Conservation (phyloP, 2,113 vertebrate species). For the Planiliza haematocheilus region DNA sequence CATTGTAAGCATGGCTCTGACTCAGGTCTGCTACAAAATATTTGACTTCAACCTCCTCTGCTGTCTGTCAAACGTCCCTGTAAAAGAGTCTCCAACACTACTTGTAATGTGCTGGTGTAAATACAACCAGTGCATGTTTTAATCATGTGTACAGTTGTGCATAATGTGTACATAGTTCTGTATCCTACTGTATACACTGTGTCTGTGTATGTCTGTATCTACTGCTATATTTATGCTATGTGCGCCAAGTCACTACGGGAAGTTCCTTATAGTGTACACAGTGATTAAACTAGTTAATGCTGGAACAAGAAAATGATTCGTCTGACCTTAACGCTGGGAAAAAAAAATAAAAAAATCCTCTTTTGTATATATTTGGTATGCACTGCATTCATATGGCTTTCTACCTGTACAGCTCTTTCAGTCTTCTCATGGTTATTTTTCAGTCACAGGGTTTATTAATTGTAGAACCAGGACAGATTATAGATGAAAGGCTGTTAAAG, state of each 20-base stretch:
- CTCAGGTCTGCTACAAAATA: slow-evolving; percentile 41
- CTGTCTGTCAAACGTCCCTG: slow-evolving; percentile 23
- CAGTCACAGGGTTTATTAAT: no score
- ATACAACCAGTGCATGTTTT: slow-evolving; percentile 30
- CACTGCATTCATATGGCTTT: neutral
- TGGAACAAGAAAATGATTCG: slow-evolving; percentile 2
- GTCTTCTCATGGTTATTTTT: no score
- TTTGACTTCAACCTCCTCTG: slow-evolving; percentile 44
- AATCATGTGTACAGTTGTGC: slow-evolving; percentile 38
- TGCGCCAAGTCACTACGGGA: slow-evolving; percentile 41
- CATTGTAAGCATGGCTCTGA: slow-evolving; percentile 40
- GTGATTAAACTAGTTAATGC: slow-evolving; percentile 38
- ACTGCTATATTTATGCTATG: slow-evolving; percentile 51
- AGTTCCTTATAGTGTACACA: slow-evolving; percentile 50
- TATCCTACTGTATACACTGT: slow-evolving; percentile 44
- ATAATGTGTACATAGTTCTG: slow-evolving; percentile 52
- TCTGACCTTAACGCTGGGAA: neutral
- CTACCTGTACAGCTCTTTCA: slow-evolving; percentile 18
- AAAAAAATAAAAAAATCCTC: no score
- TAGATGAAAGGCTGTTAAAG: no score
- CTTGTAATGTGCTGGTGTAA: slow-evolving; percentile 24
- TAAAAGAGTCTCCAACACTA: slow-evolving; percentile 20
- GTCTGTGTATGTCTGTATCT: slow-evolving; percentile 36
- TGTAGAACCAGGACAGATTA: no score
- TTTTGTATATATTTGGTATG: neutral